A percentile compares a stretch with the other conserved stretches of the same genome.
These are phyloP conservation scores for Trissonchulus latispiculum DNA, from an alignment of 2,888 invertebrate species.

Conservation along the genomic window DNA sequence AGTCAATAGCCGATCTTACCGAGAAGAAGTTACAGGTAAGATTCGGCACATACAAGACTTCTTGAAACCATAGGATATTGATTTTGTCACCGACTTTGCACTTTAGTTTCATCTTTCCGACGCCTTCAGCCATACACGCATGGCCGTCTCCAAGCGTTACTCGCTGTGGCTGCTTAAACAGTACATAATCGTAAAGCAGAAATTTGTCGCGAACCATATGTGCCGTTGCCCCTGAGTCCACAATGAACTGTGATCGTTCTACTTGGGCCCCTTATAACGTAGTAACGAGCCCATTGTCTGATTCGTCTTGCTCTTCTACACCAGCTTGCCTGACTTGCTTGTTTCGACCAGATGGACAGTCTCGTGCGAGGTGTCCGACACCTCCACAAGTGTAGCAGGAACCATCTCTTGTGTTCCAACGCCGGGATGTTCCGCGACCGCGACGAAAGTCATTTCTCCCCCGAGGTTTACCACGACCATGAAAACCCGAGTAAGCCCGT, in stretches of 20 bases:
- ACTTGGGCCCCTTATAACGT: neutral
- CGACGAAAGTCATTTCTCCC: neutral
- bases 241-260: neutral
- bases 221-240: neutral
- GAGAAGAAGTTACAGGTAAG: neutral
- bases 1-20: neutral
- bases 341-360: neutral
- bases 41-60: neutral
- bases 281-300: neutral
- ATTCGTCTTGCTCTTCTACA: neutral
- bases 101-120: neutral
- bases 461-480: neutral
- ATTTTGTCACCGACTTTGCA: neutral
- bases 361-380: neutral
- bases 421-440: neutral
- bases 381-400: neutral
- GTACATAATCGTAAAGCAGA: neutral
- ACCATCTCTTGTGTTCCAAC: neutral
- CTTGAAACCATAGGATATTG: neutral
- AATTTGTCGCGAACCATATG: neutral
- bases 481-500: neutral
- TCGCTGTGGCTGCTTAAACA: neutral
- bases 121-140: neutral
- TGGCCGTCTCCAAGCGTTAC: neutral
- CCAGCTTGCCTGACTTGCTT: neutral